These are phyloP conservation scores for Rhysida immarginata DNA, from an alignment of 1,140 invertebrate genomes.

Conservation along the genomic window DNA sequence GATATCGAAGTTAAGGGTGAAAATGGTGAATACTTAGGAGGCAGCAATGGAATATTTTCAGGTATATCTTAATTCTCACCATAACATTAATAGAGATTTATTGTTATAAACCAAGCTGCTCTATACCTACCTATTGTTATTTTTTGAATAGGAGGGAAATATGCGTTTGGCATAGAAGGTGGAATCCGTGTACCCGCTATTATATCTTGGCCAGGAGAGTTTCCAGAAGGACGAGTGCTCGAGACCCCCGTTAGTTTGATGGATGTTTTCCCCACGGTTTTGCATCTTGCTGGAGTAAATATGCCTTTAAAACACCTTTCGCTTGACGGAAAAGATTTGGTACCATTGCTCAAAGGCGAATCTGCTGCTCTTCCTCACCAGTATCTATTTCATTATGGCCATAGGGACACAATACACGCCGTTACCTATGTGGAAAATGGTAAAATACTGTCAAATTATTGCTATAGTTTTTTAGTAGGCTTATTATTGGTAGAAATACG, in stretches of 20 bases:
- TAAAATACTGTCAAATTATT: too few species aligned
- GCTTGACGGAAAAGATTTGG: slow-evolving; percentile 24
- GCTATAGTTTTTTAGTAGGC: too few species aligned
- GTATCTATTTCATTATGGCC: slow-evolving; percentile 25
- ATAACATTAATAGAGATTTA: too few species aligned
- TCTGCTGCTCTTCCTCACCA: slow-evolving; percentile 16
- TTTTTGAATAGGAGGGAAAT: slow-evolving; percentile 29
- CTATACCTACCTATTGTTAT: too few species aligned
- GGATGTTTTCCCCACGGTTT: slow-evolving; percentile 31
- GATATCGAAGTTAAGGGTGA: slow-evolving; percentile 27
- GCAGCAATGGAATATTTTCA: slow-evolving; percentile 28
- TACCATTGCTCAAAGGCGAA: slow-evolving; percentile 19
- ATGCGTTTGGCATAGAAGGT: slow-evolving; percentile 30
- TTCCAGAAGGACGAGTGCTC: slow-evolving; percentile 19
- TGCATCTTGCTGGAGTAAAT: neutral
- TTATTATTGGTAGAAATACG: too few species aligned
- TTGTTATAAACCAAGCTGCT: too few species aligned
- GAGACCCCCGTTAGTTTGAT: slow-evolving; percentile 27
- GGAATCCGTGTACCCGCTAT: slow-evolving; percentile 32
- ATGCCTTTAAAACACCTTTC: slow-evolving; percentile 13
- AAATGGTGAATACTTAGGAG: slow-evolving; percentile 26
- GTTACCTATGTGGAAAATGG: slow-evolving; percentile 6
- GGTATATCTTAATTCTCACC: slow-evolving; percentile 1
- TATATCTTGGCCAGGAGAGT: slow-evolving; percentile 23
- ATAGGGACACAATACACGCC: slow-evolving; percentile 20